phyloP scores from a whole-genome alignment of 2,888 invertebrate genomes.

The Sympetrum striolatum region DNA sequence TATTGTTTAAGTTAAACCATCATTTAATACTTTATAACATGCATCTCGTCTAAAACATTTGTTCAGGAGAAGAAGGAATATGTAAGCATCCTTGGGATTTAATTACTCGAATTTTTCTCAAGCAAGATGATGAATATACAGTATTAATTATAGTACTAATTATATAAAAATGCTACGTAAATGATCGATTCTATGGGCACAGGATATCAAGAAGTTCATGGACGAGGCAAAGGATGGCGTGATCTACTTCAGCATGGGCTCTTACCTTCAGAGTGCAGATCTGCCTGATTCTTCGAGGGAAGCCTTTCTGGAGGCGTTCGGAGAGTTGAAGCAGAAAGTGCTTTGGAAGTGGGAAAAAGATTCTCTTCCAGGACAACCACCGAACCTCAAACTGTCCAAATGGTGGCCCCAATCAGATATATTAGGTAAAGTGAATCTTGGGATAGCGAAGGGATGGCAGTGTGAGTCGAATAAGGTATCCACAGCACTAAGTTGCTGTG shows the following conservation, averaged over 20 bases:
- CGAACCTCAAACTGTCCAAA: slow-evolving; percentile 56
- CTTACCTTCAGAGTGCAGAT: slow-evolving; percentile 40
- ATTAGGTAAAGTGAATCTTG: slow-evolving; percentile 49
- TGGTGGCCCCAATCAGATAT: slow-evolving; percentile 62
- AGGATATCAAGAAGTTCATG: slow-evolving; percentile 47
- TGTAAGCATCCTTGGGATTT: too few relatives aligned
- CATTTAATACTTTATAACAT: too few relatives aligned
- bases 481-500: too few relatives aligned
- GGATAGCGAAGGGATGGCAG: too few relatives aligned
- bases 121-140: too few relatives aligned
- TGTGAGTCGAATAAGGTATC: too few relatives aligned
- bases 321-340: slow-evolving; percentile 56
- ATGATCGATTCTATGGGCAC: not conserved
- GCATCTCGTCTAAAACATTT: too few relatives aligned
- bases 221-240: slow-evolving; percentile 47
- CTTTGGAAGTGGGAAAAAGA: slow-evolving; percentile 60
- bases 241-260: slow-evolving; percentile 49
- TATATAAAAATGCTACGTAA: too few relatives aligned
- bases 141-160: too few relatives aligned
- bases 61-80: too few relatives aligned
- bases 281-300: slow-evolving; percentile 46
- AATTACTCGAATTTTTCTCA: too few relatives aligned
- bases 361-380: slow-evolving; percentile 53
- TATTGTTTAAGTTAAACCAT: too few relatives aligned
- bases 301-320: slow-evolving; percentile 47